phyloP scores from a whole-genome alignment of 2,888 invertebrate species.

The Cinara cedri region DNA sequence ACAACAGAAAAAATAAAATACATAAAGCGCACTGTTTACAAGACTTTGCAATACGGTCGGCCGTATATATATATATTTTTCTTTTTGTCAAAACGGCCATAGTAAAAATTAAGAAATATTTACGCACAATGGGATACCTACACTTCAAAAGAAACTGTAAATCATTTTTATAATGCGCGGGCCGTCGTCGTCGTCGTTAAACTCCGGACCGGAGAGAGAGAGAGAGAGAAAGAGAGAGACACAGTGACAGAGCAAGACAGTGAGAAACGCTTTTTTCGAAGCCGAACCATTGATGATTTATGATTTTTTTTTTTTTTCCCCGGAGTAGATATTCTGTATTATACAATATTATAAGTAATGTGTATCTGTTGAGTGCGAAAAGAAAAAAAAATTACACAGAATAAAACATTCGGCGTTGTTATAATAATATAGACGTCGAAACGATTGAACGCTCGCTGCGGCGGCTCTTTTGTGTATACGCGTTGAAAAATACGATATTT shows the following conservation, averaged over 20 bases:
- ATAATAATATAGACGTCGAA: background rate
- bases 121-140: slow-evolving; percentile 4
- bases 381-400: slow-evolving; percentile 29
- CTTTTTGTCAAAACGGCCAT: background rate
- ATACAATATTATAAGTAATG: background rate
- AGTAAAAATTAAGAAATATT: slow-evolving; percentile 41
- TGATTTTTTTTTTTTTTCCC: background rate
- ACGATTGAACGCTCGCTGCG: background rate
- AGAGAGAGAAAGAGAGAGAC: too few species aligned
- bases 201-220: background rate
- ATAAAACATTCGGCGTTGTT: slow-evolving; percentile 12
- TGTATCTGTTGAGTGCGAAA: background rate
- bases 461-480: slow-evolving; percentile 31
- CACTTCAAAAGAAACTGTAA: slow-evolving; percentile 42
- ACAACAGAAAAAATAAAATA: too few species aligned
- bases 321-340: background rate
- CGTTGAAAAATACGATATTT: slow-evolving; percentile 34
- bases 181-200: background rate
- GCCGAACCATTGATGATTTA: slow-evolving; percentile 43
- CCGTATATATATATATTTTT: background rate
- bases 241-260: too few species aligned
- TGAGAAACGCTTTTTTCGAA: slow-evolving; percentile 4
- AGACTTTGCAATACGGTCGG: too few species aligned
- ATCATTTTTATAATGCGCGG: slow-evolving; percentile 4
- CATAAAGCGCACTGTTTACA: too few species aligned